These are phyloP conservation scores for Nicator chloris DNA, from an alignment of 2,113 vertebrate genomes.

Conservation along the genomic window DNA sequence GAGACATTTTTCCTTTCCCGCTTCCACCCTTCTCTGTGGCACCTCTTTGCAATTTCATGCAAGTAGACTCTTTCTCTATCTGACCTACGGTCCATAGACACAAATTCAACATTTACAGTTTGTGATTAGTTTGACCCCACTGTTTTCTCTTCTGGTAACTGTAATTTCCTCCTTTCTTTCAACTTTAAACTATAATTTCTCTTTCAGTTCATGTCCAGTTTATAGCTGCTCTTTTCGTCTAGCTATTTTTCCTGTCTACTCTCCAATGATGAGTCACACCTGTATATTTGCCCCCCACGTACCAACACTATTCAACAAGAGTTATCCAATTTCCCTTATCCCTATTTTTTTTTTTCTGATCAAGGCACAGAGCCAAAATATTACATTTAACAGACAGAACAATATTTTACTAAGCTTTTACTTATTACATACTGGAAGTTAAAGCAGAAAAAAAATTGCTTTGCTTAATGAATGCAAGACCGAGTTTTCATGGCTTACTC, in stretches of 20 bases:
- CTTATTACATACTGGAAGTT: background rate
- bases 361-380: background rate
- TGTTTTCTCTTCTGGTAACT: background rate
- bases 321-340: background rate
- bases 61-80: background rate
- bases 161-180: background rate
- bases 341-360: background rate
- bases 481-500: background rate
- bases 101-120: background rate
- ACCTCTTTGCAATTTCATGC: background rate
- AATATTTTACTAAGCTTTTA: constrained; percentile 9
- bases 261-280: background rate
- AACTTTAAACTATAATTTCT: background rate
- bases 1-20: background rate
- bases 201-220: background rate
- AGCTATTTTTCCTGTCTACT: background rate
- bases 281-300: background rate
- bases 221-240: background rate
- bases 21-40: background rate
- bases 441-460: background rate
- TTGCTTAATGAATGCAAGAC: background rate
- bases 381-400: background rate
- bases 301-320: background rate
- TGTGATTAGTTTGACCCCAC: background rate
- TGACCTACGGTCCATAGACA: background rate